These are phyloP conservation scores for Temnothorax curvispinosus DNA, from an alignment of 1,140 invertebrate species.

Conservation along the genomic window DNA sequence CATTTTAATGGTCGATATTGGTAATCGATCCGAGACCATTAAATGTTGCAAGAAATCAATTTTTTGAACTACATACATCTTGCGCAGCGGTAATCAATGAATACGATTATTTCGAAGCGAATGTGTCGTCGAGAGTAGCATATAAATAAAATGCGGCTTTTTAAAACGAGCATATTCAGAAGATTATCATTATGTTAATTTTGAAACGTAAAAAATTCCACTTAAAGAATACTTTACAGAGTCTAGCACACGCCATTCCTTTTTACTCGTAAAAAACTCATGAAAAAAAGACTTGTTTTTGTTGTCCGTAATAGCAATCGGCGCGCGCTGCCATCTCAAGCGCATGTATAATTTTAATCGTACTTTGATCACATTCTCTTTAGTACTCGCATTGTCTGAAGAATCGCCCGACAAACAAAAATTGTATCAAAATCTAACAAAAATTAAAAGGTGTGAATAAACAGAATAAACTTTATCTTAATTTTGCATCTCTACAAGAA, in stretches of 20 bases:
- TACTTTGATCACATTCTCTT: slow-evolving; percentile 23
- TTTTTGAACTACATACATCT: slow-evolving; percentile 25
- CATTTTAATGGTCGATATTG: not conserved
- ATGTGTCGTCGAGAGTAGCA: not conserved
- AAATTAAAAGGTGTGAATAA: not conserved
- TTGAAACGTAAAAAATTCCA: slow-evolving; percentile 3
- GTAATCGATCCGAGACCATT: not conserved
- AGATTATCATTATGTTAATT: slow-evolving; percentile 40
- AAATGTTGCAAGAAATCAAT: slow-evolving; percentile 18
- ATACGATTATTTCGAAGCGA: not conserved
- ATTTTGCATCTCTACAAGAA: not conserved
- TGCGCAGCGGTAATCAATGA: not conserved
- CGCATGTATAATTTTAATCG: slow-evolving; percentile 26
- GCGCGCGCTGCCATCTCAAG: not conserved
- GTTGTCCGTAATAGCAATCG: slow-evolving; percentile 28
- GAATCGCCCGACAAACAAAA: not conserved
- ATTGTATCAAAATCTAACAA: not conserved
- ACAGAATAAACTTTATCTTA: not conserved
- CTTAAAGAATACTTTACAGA: not conserved
- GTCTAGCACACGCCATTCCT: not conserved
- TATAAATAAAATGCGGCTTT: slow-evolving; percentile 10
- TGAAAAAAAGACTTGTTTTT: slow-evolving; percentile 10
- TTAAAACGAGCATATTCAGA: not conserved
- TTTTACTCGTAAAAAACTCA: not conserved
- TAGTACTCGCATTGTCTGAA: not conserved